Base-by-base conservation (phyloP, 2,888 invertebrate species). In the Pantelozetes paolii region DNA sequence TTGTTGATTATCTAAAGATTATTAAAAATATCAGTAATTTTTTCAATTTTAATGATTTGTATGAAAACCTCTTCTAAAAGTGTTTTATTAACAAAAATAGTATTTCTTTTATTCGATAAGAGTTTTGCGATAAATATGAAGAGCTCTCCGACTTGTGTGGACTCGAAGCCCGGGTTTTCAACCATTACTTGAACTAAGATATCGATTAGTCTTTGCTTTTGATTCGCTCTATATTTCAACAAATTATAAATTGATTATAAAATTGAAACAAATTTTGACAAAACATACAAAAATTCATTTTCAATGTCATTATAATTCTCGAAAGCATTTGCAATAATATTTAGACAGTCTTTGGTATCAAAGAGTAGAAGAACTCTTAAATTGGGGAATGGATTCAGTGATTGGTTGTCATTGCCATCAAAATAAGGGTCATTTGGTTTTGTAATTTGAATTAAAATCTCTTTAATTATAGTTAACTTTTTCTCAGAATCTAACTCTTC, bases 311-410 rank as follows among this genome's bases (percentile, higher is more conserved):
- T 86, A 80, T 92, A 86, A 80, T 92, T 91, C 79, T 90, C 89
- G 83, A 92, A 92, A 59, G 92, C 91, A 81, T 93, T 84, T 30
- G 91, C 88, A 71, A 93, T 85, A 5, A 92, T 92, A 82, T 93
- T 93, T 54, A 93, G 84, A 78, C 91, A 92, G 80, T 92, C 94
- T 72, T 90, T 86, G 0, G 90, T 90, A 81, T 94, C 92, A 81
- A 92, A 94, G 78, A 87, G 87, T 11, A 94, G 83, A 67, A 94
- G 83, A 0, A 89, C 87, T 77, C 40, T 40, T 9, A 67, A 20
- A 67, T 67, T 42, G 0, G 67, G 67, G 26, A 36, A 36, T 9
- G 36, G 36, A 36, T 36, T 36, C 5, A 36, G 9, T 9, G 36
- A 36, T 8, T 8, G 5, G 36, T 36, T 9, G 5, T 36, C 9